Conservation (phyloP, 2,888 invertebrate species). For the Drosophila rellima region DNA sequence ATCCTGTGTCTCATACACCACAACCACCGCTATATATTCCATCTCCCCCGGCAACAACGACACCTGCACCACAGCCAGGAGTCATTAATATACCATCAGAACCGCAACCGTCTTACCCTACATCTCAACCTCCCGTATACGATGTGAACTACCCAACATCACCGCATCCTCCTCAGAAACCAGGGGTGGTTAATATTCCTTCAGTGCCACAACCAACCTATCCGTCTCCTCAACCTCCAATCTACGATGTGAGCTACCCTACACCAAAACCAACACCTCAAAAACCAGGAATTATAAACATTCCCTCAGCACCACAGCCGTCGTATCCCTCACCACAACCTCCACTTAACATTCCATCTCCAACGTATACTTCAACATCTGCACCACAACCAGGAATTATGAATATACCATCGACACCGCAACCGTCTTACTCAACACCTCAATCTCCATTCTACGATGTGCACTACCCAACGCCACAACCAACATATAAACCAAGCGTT, state of each 20-base stretch:
- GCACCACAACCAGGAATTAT: slow-evolving; percentile 19
- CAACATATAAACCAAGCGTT: slow-evolving; percentile 23
- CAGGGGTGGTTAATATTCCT: slow-evolving; percentile 43
- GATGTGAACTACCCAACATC: slow-evolving; percentile 59
- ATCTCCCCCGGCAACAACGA: slow-evolving; percentile 10
- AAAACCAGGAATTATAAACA: slow-evolving; percentile 40
- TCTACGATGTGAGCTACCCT: slow-evolving; percentile 30
- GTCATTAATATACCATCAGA: slow-evolving; percentile 43
- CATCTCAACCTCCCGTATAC: slow-evolving; percentile 24
- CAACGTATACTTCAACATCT: slow-evolving; percentile 2
- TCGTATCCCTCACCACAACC: slow-evolving; percentile 7
- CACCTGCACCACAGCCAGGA: slow-evolving; percentile 37
- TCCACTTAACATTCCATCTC: slow-evolving; percentile 11
- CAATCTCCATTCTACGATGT: slow-evolving; percentile 39
- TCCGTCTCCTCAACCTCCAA: slow-evolving; percentile 29
- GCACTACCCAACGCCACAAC: slow-evolving; percentile 40
- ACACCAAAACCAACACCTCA: not conserved
- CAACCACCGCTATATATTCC: slow-evolving; percentile 32
- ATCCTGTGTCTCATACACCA: slow-evolving; percentile 24
- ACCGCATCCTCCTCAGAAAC: slow-evolving; percentile 8
- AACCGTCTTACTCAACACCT: slow-evolving; percentile 16
- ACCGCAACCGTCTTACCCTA: slow-evolving; percentile 23
- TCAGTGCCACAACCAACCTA: slow-evolving; percentile 35
- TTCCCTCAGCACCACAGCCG: slow-evolving; percentile 32
- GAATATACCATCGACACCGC: slow-evolving; percentile 21